Evolutionary conservation across 2,113 vertebrate genomes (phyloP).

Genomic region (Megaceryle torquata): DNA sequence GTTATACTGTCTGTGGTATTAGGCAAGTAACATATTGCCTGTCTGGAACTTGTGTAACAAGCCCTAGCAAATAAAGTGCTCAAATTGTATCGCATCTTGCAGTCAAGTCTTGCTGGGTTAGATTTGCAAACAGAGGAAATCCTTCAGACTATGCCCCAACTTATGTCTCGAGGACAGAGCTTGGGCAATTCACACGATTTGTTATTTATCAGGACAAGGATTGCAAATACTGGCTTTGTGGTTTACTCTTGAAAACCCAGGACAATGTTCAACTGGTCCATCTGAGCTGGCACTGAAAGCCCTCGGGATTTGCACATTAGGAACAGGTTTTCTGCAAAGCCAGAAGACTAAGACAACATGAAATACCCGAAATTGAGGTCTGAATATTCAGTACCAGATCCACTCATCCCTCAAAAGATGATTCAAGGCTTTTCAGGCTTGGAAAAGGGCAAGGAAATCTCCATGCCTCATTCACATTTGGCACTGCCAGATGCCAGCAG

Average conservation of each 20-base stretch:
- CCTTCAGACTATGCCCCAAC: not conserved
- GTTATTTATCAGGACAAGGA: not conserved
- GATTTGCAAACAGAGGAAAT: conserved; percentile 19
- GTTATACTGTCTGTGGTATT: conserved; percentile 19
- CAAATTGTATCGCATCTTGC: not conserved
- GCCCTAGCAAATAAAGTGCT: not conserved
- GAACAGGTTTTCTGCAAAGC: not conserved
- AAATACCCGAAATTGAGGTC: not conserved
- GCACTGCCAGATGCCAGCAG: not conserved
- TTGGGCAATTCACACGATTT: not conserved
- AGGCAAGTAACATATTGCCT: not conserved
- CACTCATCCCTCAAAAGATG: not conserved
- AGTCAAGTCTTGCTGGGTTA: not conserved
- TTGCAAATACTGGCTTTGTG: not conserved
- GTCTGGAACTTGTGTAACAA: conserved; percentile 25
- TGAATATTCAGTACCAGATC: not conserved
- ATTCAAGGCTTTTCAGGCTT: not conserved
- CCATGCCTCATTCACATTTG: not conserved
- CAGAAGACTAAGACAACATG: accelerated
- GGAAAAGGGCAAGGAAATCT: not conserved
- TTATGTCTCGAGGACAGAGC: not conserved
- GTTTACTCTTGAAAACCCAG: not conserved
- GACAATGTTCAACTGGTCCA: not conserved
- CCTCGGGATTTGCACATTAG: not conserved
- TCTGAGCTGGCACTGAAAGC: not conserved